A percentile compares a stretch with the other conserved stretches of the same genome.
Evolutionary conservation across 1,140 invertebrate species (phyloP).

Genomic region (Drosophila santomea): DNA sequence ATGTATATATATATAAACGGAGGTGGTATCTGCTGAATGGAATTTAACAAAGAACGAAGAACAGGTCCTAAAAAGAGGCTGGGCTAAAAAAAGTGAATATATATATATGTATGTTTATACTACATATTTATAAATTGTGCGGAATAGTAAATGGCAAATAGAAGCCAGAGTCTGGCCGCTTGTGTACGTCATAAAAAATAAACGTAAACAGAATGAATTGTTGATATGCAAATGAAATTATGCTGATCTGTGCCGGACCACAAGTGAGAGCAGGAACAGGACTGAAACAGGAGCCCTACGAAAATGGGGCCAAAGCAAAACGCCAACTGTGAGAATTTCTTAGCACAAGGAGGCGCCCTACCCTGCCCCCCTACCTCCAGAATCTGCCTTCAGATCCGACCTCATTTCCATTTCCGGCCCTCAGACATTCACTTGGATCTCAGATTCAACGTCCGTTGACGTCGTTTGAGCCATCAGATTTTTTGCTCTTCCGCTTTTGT

Average conservation of each 20-base stretch:
- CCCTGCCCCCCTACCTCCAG: background rate
- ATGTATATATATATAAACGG: background rate
- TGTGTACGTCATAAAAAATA: constrained; percentile 67
- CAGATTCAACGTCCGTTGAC: constrained; percentile 30
- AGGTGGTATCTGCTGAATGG: constrained; percentile 27
- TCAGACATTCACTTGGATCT: constrained; percentile 17
- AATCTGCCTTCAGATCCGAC: constrained; percentile 10
- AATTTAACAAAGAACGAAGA: constrained; percentile 27
- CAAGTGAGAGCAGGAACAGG: constrained; percentile 15
- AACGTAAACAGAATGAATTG: constrained; percentile 67
- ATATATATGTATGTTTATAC: background rate
- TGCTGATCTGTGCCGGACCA: constrained; percentile 60
- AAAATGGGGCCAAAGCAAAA: constrained; percentile 25
- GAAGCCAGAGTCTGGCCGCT: constrained; percentile 13
- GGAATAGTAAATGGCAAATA: constrained; percentile 48
- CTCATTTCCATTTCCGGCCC: constrained; percentile 43
- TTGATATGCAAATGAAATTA: constrained; percentile 70
- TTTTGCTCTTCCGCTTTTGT: constrained; percentile 7
- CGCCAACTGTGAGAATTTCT: constrained; percentile 40
- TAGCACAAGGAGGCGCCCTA: constrained; percentile 18
- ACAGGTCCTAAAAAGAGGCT: constrained; percentile 19
- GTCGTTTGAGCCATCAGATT: constrained; percentile 26
- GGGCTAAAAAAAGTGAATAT: constrained; percentile 5
- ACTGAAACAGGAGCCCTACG: constrained; percentile 8
- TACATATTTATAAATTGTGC: constrained; percentile 29